Evolutionary conservation across 2,888 invertebrate species (phyloP).

Genomic region (Vandiemenella viatica): DNA sequence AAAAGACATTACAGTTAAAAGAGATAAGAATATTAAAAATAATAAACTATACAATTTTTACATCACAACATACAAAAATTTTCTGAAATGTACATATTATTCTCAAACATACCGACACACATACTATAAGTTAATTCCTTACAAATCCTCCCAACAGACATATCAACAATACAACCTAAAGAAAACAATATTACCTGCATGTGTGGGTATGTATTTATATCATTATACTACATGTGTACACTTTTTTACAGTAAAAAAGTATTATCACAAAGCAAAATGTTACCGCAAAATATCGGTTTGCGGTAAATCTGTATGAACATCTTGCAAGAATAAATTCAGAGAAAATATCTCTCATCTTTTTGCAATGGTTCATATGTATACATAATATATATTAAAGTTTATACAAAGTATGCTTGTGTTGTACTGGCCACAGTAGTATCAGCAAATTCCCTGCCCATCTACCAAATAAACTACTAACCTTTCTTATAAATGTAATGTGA

Average conservation of each 20-base stretch:
- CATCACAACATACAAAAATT: not conserved
- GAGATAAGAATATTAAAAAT: not conserved
- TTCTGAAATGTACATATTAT: not conserved
- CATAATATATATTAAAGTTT: no score
- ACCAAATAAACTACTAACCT: no score
- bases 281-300: no score
- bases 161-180: not conserved
- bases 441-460: not conserved
- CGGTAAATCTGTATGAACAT: no score
- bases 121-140: not conserved
- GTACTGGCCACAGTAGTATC: not conserved
- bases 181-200: not conserved
- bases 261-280: not conserved
- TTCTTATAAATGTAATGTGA: no score
- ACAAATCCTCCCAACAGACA: not conserved
- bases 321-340: no score
- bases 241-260: not conserved
- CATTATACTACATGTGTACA: not conserved
- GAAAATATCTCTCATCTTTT: no score
- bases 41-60: not conserved
- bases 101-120: not conserved
- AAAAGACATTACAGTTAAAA: not conserved
- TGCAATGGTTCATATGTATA: no score
- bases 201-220: not conserved
- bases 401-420: not conserved